phyloP scores from a whole-genome alignment of 2,888 invertebrate species.

The Euclidia mi region DNA sequence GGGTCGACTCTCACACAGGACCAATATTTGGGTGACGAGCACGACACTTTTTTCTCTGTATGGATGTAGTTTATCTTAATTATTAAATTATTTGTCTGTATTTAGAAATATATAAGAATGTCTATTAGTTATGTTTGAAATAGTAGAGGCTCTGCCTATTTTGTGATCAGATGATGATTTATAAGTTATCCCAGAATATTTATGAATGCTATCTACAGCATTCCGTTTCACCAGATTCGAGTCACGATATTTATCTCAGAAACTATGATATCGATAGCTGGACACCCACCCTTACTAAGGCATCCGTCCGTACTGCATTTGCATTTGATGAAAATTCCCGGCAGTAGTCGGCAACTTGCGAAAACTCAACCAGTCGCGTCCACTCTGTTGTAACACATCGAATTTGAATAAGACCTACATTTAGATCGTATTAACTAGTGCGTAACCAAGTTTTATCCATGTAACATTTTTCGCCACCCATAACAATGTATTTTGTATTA shows the following conservation, averaged over 20 bases:
- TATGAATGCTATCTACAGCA: too few relatives aligned
- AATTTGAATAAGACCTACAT: constrained; percentile 63
- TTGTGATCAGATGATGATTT: too few relatives aligned
- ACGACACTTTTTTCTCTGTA: too few relatives aligned
- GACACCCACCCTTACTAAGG: constrained; percentile 26
- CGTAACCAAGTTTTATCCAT: constrained; percentile 27
- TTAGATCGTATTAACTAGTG: constrained; percentile 51
- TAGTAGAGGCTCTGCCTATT: too few relatives aligned
- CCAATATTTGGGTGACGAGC: too few relatives aligned
- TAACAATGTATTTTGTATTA: background rate
- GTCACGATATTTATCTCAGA: background rate
- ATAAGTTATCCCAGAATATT: too few relatives aligned
- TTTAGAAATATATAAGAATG: too few relatives aligned
- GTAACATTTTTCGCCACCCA: constrained; percentile 3
- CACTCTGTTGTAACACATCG: constrained; percentile 38
- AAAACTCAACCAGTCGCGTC: constrained; percentile 42
- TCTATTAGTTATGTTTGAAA: too few relatives aligned
- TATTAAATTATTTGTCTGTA: too few relatives aligned
- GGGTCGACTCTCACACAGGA: too few relatives aligned
- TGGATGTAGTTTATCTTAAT: too few relatives aligned
- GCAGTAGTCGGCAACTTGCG: constrained; percentile 40
- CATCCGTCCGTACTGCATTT: constrained; percentile 53
- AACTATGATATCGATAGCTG: constrained; percentile 18
- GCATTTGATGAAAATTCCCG: constrained; percentile 60
- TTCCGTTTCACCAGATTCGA: too few relatives aligned